These are phyloP conservation scores for Orthosia cruda DNA, from an alignment of 2,888 invertebrate species.

Conservation along the genomic window DNA sequence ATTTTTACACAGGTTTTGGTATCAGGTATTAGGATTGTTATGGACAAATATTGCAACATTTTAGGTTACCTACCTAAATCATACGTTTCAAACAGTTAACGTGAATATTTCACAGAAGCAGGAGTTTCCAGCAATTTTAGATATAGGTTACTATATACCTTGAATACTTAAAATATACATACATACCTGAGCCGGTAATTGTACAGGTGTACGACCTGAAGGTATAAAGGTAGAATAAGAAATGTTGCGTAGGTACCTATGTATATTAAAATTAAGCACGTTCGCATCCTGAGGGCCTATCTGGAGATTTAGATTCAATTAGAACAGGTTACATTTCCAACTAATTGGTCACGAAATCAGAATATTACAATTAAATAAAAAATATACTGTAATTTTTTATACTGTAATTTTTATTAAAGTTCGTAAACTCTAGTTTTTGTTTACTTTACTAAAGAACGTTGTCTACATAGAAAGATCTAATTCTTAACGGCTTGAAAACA, in stretches of 20 bases:
- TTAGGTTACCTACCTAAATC: neutral
- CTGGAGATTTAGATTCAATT: slow-evolving; percentile 28
- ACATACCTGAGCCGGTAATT: slow-evolving; percentile 14
- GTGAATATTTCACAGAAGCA: slow-evolving; percentile 1
- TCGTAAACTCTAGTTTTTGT: neutral
- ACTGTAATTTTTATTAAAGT: neutral
- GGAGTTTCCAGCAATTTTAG: neutral
- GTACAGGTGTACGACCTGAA: slow-evolving; percentile 5
- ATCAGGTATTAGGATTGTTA: neutral
- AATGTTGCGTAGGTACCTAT: slow-evolving; percentile 2
- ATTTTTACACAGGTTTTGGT: neutral
- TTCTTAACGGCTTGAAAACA: neutral
- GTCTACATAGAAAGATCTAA: neutral
- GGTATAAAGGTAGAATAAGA: slow-evolving; percentile 6
- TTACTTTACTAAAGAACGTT: neutral
- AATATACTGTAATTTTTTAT: too few species aligned
- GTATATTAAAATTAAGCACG: slow-evolving; percentile 50
- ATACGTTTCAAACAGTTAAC: neutral
- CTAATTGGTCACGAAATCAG: slow-evolving; percentile 5
- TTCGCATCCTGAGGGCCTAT: slow-evolving; percentile 12
- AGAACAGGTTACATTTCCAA: neutral
- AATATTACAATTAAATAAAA: neutral
- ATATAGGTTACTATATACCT: neutral
- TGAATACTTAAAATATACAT: neutral
- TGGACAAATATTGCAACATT: neutral